Base-by-base conservation (phyloP, 1,140 invertebrate genomes). In the Drosophila grimshawi region DNA sequence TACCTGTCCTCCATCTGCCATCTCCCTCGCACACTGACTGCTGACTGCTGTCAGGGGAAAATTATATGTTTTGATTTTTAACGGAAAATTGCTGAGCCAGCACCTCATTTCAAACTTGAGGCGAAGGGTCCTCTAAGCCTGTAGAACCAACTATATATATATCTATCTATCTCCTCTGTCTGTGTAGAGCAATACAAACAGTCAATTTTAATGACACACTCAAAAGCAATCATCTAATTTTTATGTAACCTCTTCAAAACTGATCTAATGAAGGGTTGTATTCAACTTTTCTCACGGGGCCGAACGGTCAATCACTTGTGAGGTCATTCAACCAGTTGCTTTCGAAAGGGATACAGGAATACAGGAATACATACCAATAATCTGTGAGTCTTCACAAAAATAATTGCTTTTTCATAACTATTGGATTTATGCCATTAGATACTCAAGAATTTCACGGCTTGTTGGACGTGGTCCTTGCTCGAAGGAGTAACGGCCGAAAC, bases 11-110 rank as follows among this genome's bases (percentile, higher is more conserved):
- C 41, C 27, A 69, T 32, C 55, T 48, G 55, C 41, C 27, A 69
- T 32, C 48, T 64, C 37, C 7, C 45, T 51, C 52, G 11, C 53
- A 51, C 4, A 19, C n/a, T 35, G 5, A 41, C 29, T 32, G 7
- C 41, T 65, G 37, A 48, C 65, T 45, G 3, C 29, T 32, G 37
- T 32, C 51, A 53, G 51, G 45, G 71, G 77, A 56, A 88, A 88
- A 88, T 88, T 89, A 88, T 78, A 89, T 88, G 85, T 88, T 88
- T 80, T 88, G 85, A 89, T 88, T 86, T 80, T 78, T 81, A 88
- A 88, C 85, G 85, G 85, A 88, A 88, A 88, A 89, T 64, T 77
- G 80, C 66, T 69, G 73, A 76, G 76, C 59, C 71, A 72, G 59
- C 63, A 33, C 19, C 41, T 29, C 56, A 43, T 53, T 45, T 29